Evolutionary conservation across 2,797 vertebrate species (phyloP).

Genomic region (Gila robusta): DNA sequence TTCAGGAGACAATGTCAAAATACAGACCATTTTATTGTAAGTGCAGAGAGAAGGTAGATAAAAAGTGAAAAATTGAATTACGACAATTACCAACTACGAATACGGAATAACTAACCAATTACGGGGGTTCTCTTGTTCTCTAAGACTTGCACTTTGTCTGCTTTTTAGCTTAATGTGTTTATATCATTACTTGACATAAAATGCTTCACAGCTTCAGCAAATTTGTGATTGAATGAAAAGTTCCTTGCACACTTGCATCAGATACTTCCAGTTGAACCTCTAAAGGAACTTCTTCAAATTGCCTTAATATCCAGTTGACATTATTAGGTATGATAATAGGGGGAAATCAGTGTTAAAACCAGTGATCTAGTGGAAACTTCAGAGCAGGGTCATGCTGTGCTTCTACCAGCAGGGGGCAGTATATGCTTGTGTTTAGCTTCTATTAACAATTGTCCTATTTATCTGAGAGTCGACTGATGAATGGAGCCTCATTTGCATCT

Average conservation of each 20-base stretch:
- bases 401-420: constrained; percentile 71
- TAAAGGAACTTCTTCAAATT: background rate
- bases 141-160: background rate
- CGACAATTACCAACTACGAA: too few relatives aligned
- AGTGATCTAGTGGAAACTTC: background rate
- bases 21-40: background rate
- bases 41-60: background rate
- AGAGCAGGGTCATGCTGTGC: background rate
- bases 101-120: too few relatives aligned
- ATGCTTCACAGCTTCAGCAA: too few relatives aligned
- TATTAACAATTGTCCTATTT: constrained; percentile 8
- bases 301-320: background rate
- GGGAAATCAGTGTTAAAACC: background rate
- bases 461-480: constrained; percentile 36
- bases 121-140: background rate
- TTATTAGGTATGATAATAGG: background rate
- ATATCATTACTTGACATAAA: too few relatives aligned
- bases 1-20: background rate
- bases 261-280: background rate
- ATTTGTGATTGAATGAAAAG: background rate
- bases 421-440: constrained; percentile 49
- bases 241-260: background rate
- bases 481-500: constrained; percentile 72
- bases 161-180: background rate
- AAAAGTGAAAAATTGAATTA: background rate